Evolutionary conservation across 1,140 invertebrate genomes (phyloP).

Genomic region (Sinonovacula constricta): DNA sequence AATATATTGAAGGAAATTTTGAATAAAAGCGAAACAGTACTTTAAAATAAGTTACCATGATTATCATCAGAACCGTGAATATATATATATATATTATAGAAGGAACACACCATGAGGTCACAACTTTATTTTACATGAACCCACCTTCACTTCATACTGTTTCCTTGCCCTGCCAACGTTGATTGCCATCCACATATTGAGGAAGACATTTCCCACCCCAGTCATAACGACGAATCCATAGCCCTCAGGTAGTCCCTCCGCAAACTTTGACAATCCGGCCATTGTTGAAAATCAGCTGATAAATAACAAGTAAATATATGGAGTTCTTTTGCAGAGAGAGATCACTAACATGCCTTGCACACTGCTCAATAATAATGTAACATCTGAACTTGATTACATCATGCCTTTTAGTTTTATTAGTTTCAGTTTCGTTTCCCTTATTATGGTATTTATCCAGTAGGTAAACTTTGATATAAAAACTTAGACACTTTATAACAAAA

Average conservation of each 20-base stretch:
- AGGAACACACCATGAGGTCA: not conserved
- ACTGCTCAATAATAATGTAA: too few relatives aligned
- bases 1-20: not conserved
- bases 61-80: not conserved
- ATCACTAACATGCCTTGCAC: too few relatives aligned
- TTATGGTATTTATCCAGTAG: too few relatives aligned
- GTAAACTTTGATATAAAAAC: too few relatives aligned
- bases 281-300: conserved; percentile 21
- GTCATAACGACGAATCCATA: conserved; percentile 70
- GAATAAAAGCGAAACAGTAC: not conserved
- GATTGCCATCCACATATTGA: conserved; percentile 73
- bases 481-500: too few relatives aligned
- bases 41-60: not conserved
- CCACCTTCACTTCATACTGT: conserved; percentile 71
- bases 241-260: conserved; percentile 57
- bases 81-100: not conserved
- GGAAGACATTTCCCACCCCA: conserved; percentile 64
- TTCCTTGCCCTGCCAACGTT: conserved; percentile 73
- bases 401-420: too few relatives aligned
- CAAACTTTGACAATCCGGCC: conserved; percentile 46
- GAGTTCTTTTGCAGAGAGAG: too few relatives aligned
- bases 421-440: too few relatives aligned
- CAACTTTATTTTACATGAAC: not conserved
- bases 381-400: too few relatives aligned
- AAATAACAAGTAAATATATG: too few relatives aligned